Conservation (phyloP, 2,888 invertebrate species). For the Heliconius hortense region DNA sequence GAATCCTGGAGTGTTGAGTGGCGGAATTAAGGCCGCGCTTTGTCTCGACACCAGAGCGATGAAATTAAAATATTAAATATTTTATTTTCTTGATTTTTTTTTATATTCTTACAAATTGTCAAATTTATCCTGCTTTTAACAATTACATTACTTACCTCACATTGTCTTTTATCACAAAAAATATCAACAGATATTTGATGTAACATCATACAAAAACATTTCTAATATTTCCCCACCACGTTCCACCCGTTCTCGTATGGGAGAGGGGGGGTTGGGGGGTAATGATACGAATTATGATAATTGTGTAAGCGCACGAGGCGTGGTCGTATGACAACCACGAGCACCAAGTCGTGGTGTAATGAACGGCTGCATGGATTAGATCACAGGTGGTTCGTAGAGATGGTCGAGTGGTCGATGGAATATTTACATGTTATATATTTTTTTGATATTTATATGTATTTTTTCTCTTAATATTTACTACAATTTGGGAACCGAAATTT, state of each 20-base stretch:
- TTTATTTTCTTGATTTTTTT: too few species aligned
- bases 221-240: conserved; percentile 40
- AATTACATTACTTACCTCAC: too few species aligned
- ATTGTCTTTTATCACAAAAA: too few species aligned
- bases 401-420: conserved; percentile 36
- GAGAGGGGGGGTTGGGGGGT: conserved; percentile 44
- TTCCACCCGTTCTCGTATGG: conserved; percentile 44
- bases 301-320: conserved; percentile 72
- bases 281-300: conserved; percentile 79
- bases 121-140: too few species aligned
- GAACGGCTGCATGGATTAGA: conserved; percentile 69
- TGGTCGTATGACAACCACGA: conserved; percentile 79
- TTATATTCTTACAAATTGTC: too few species aligned
- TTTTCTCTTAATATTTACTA: too few species aligned
- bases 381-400: conserved; percentile 61
- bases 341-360: conserved; percentile 63
- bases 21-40: too few species aligned
- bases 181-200: conserved; percentile 16
- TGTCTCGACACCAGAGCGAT: too few species aligned
- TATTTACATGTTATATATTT: conserved; percentile 5
- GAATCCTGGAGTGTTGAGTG: too few species aligned
- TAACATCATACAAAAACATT: conserved; percentile 35
- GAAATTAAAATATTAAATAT: too few species aligned
- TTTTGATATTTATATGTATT: background rate
- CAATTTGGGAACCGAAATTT: too few species aligned